Base-by-base conservation (phyloP, 2,113 vertebrate genomes). In the Tichodroma muraria region DNA sequence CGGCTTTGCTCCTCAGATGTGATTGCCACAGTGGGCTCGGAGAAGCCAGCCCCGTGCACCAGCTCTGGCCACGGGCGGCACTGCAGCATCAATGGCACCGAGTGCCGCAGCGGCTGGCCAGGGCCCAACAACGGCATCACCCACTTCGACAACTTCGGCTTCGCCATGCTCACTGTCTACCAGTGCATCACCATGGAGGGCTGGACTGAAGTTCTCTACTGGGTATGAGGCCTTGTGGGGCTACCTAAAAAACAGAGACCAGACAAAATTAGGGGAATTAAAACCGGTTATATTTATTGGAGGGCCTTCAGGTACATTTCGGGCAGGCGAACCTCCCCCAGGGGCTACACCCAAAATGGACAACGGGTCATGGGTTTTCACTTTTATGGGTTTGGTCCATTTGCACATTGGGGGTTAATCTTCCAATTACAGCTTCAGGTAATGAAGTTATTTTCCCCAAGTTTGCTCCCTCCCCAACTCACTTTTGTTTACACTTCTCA, bases 171-270 rank as follows among this genome's bases (percentile, higher is more conserved):
- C 44, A 99, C 99, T 0, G 99, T 99, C 54, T 99, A 98, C 92
- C 99, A 99, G 96, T 99, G 99, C 90, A 99, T 99, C 96, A 99
- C 99, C 93, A 99, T 98, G 98, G 99, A 99, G 89, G 98, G 99
- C 15, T 99, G 99, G 99, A 99, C 99, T 0, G 98, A 99, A 79
- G 99, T 99, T 24, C 98, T 99, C 19, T 99, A 99, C 97, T 99
- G 99, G 99, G 99, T 80, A 80, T 1, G 42, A 1, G 4, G 53
- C 53, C 70, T 73, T 15, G 23, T 11, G 40, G 4, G 52, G 23
- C 13, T 21, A 9, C 68, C 37, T 23, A 4, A 15, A 73, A 17
- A 35, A 35, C 53, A 57, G 13, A n/a, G 33, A 30, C 31, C 4
- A 15, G 33, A 4, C 13, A 16, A 22, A 35, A 35, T n/a, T 7